Evolutionary conservation across 1,140 invertebrate genomes (phyloP).

Genomic region (Orchestia grillus): DNA sequence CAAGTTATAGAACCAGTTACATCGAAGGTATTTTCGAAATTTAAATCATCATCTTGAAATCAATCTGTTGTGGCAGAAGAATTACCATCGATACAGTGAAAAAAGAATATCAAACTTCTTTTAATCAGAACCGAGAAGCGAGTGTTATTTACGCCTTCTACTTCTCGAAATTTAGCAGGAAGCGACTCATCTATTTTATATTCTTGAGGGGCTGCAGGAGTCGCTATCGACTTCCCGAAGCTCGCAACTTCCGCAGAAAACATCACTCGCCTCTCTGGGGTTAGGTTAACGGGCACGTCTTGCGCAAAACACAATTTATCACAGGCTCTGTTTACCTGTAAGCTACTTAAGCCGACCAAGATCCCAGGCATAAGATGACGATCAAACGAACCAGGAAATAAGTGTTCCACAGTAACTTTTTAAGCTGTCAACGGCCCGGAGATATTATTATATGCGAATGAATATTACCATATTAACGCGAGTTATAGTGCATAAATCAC

Average conservation of each 20-base stretch:
- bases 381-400: too few relatives aligned
- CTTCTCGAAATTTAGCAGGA: neutral
- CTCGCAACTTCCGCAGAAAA: neutral
- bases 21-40: neutral
- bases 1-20: neutral
- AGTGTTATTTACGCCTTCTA: neutral
- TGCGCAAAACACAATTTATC: conserved; percentile 1
- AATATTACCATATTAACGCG: too few relatives aligned
- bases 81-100: neutral
- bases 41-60: neutral
- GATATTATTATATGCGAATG: neutral
- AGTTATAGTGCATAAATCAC: too few relatives aligned
- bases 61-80: neutral
- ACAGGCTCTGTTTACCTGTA: neutral
- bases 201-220: neutral
- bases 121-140: neutral
- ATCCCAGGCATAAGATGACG: neutral
- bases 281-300: neutral
- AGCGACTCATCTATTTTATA: neutral
- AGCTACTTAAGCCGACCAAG: neutral
- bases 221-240: neutral
- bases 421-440: neutral
- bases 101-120: neutral
- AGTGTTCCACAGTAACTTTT: too few relatives aligned
- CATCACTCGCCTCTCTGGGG: neutral